Base-by-base conservation (phyloP, 1,140 invertebrate genomes). In the Bombus affinis region DNA sequence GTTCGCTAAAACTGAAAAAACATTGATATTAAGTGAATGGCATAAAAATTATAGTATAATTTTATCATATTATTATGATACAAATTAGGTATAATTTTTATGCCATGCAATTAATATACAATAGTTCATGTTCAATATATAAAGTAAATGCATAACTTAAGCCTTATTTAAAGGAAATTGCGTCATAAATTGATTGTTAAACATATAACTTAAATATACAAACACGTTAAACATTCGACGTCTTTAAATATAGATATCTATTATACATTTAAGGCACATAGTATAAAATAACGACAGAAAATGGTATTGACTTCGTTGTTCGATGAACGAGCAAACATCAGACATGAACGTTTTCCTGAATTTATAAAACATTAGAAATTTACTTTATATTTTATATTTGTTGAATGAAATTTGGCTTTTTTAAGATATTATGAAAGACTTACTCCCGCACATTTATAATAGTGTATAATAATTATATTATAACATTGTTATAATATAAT, bases 211-310 rank as follows among this genome's bases (percentile, higher is more conserved):
- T 75, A 72, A 78, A 81, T 86, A 74, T 86, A 88, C 32, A 77
- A 62, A 76, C 35, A 44, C 32, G 25, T 9, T 72, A 47, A 59
- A 79, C 35, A 47, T 84, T 28, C 18, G 47, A 47, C 18, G 0
- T 18, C 18, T 37, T 65, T 73, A 66, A 53, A 73, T 62, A 76
- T 74, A 15, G 39, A n/a, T 84, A 75, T 53, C 5, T 53, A 53
- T 47, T 37, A 39, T 66, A 70, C 62, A 79, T 57, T 35, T 85
- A 89, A 89, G 88, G 88, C 88, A 89, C 88, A 77, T 86, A 79
- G 77, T 72, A 72, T 44, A 65, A 80, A 71, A 32, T 73, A 85
- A 47, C 8, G 47, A 4, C 73, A 65, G 9, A 72, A 83, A 65
- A 47, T 80, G 47, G 32, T 47, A 84, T 72, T 66, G 42, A 78